A percentile compares a stretch with the other conserved stretches of the same genome.
Conservation (phyloP, 2,888 invertebrate genomes). For the Chelonus formosanus region DNA sequence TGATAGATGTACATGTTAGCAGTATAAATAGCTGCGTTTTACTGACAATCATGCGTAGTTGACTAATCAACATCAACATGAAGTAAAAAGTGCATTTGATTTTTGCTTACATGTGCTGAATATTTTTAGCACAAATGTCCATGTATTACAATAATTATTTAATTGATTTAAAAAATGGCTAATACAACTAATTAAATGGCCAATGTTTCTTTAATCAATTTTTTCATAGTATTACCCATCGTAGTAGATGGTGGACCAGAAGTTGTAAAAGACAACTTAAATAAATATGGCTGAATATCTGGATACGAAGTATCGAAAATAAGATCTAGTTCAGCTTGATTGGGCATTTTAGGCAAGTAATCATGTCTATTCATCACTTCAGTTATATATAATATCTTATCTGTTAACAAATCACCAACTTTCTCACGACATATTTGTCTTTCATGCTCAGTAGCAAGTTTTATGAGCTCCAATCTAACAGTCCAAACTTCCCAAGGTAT, state of each 20-base stretch:
- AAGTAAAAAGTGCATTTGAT: background rate
- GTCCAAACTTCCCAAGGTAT: slow-evolving; percentile 99
- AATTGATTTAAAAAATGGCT: background rate
- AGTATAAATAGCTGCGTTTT: background rate
- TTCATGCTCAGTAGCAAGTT: slow-evolving; percentile 86
- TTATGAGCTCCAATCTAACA: slow-evolving; percentile 86
- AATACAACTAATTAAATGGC: slow-evolving; percentile 69
- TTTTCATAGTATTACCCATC: slow-evolving; percentile 89
- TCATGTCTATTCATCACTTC: slow-evolving; percentile 96
- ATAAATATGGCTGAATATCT: slow-evolving; percentile 97
- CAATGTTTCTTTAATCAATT: slow-evolving; percentile 87
- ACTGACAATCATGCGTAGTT: background rate
- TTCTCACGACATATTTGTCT: slow-evolving; percentile 87
- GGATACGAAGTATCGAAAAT: slow-evolving; percentile 93
- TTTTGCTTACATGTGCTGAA: too few species aligned
- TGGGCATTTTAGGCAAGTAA: slow-evolving; percentile 96
- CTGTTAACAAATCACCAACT: slow-evolving; percentile 86
- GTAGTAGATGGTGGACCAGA: slow-evolving; percentile 81
- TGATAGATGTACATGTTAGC: background rate
- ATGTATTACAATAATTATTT: too few species aligned
- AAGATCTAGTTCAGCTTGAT: slow-evolving; percentile 88
- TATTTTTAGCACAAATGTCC: too few species aligned
- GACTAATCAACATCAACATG: background rate
- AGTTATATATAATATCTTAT: slow-evolving; percentile 93
- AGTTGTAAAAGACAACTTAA: slow-evolving; percentile 87